Percentiles rank a stretch among this genome's conserved stretches.
These are phyloP conservation scores for Menura novaehollandiae DNA, from an alignment of 2,113 vertebrate species.

Conservation along the genomic window DNA sequence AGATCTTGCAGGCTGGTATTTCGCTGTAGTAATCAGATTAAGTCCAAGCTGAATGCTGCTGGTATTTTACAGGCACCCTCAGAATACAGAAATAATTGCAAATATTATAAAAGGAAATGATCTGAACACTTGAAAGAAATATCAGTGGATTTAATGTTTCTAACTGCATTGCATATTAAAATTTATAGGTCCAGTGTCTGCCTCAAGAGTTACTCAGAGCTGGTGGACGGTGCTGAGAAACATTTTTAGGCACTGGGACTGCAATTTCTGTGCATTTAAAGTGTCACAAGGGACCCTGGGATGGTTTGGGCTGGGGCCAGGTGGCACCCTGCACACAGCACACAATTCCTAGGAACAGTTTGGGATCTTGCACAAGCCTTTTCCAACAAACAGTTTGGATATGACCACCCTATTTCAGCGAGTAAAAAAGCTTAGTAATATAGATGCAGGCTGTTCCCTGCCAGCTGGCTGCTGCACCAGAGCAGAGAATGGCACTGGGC, in stretches of 20 bases:
- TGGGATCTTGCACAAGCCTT: neutral
- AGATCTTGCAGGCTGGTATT: neutral
- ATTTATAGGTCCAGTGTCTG: neutral
- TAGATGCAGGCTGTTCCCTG: neutral
- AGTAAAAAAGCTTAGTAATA: neutral
- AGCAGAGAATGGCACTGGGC: neutral
- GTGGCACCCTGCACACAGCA: neutral
- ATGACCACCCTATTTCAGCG: neutral
- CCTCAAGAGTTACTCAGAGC: neutral
- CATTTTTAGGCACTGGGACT: neutral
- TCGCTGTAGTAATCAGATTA: neutral
- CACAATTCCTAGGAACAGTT: neutral
- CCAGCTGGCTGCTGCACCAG: slow-evolving; percentile 15
- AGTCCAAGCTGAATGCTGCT: neutral
- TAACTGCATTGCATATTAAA: neutral
- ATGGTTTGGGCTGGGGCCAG: neutral
- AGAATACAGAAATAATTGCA: neutral
- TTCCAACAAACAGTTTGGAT: neutral
- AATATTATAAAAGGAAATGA: neutral
- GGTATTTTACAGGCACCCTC: neutral
- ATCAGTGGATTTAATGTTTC: neutral
- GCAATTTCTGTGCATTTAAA: neutral
- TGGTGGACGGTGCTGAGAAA: neutral
- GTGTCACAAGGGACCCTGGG: neutral
- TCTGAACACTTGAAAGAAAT: neutral